These are phyloP conservation scores for Calidris pugnax DNA, from an alignment of 2,113 vertebrate genomes.

Conservation along the genomic window DNA sequence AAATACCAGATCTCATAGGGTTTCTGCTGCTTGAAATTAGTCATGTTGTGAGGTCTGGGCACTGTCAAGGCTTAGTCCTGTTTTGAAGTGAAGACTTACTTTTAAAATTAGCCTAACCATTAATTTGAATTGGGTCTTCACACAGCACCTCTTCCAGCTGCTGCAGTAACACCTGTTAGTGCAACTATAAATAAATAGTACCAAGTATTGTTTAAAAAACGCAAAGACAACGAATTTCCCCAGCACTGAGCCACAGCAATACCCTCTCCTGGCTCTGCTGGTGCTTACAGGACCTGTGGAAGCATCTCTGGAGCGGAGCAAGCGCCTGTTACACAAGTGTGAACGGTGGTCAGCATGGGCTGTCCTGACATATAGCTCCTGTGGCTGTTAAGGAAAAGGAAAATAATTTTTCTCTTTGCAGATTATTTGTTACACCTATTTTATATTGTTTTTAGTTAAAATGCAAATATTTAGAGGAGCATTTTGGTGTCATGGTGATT, in stretches of 20 bases:
- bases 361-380: not conserved
- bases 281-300: not conserved
- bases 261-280: not conserved
- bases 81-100: not conserved
- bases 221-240: not conserved
- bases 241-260: not conserved
- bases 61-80: not conserved
- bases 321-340: fast-evolving
- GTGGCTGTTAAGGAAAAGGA: not conserved
- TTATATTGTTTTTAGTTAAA: not conserved
- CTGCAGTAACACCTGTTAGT: not conserved
- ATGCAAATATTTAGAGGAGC: not conserved
- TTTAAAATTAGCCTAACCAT: not conserved
- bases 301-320: not conserved
- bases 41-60: not conserved
- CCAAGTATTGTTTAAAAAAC: not conserved
- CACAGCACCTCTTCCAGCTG: not conserved
- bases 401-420: fast-evolving
- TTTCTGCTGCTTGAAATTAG: conserved; percentile 18
- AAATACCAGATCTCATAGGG: conserved; percentile 28
- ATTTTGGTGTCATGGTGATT: not conserved
- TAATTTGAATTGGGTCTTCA: not conserved
- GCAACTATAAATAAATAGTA: not conserved
- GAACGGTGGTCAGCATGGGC: not conserved
- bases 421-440: not conserved